Evolutionary conservation across 2,888 invertebrate species (phyloP).

Genomic region (Dioctria linearis): DNA sequence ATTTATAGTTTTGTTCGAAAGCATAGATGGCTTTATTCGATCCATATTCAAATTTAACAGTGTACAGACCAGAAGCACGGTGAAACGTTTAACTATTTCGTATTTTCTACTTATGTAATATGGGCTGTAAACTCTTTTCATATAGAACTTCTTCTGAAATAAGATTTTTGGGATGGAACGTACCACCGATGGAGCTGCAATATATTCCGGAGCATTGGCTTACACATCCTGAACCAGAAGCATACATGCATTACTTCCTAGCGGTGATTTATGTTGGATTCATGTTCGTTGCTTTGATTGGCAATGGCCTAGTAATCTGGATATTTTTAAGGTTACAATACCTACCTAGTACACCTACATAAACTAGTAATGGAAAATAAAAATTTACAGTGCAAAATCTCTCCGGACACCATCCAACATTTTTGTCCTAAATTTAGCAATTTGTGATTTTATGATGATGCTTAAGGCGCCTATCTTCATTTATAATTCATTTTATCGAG

Average conservation of each 20-base stretch:
- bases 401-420: constrained; percentile 80
- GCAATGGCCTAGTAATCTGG: constrained; percentile 89
- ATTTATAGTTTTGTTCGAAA: no score
- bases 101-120: neutral
- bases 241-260: constrained; percentile 83
- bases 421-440: constrained; percentile 85
- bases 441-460: constrained; percentile 90
- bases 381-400: constrained; percentile 65
- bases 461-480: constrained; percentile 87
- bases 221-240: constrained; percentile 82
- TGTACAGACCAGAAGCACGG: constrained; percentile 27
- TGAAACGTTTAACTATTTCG: neutral
- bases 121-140: neutral
- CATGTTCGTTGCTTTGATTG: constrained; percentile 80
- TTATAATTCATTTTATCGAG: constrained; percentile 84
- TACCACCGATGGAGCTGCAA: constrained; percentile 81
- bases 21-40: neutral
- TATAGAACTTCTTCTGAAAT: constrained; percentile 53
- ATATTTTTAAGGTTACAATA: constrained; percentile 73
- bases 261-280: constrained; percentile 83
- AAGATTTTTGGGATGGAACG: constrained; percentile 81
- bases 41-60: constrained; percentile 10
- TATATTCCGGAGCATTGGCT: constrained; percentile 88
- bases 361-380: neutral
- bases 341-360: neutral